Conservation (phyloP, 2,113 vertebrate species). For the Dicaeum eximium region DNA sequence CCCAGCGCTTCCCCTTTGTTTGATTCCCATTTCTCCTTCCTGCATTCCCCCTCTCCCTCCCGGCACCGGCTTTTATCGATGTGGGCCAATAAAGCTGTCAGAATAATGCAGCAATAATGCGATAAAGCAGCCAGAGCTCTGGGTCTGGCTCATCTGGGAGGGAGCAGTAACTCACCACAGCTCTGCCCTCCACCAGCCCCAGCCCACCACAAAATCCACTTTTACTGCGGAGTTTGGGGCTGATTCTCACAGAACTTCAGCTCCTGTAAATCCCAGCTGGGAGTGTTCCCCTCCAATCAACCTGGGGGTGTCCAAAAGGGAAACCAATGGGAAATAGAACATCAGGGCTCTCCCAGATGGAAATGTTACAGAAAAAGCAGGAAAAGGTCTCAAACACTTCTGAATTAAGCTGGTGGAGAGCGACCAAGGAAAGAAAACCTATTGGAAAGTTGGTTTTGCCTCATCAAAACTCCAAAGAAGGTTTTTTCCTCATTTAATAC, state of each 20-base stretch:
- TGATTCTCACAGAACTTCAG: not conserved
- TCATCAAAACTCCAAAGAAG: not conserved
- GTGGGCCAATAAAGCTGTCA: not conserved
- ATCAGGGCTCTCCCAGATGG: not conserved
- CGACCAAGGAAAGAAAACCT: not conserved
- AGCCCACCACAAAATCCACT: not conserved
- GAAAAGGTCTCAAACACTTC: not conserved
- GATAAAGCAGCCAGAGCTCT: not conserved
- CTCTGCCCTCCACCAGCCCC: too few species aligned
- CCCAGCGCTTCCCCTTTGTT: not conserved
- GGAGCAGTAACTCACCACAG: not conserved
- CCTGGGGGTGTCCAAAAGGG: too few species aligned
- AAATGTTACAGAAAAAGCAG: rapidly evolving
- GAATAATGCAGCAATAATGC: not conserved
- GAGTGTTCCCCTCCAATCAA: rapidly evolving
- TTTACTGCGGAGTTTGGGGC: not conserved
- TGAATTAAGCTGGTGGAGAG: not conserved
- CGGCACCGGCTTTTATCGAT: not conserved
- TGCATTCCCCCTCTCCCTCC: not conserved
- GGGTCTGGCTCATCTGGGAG: not conserved
- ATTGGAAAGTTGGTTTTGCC: rapidly evolving
- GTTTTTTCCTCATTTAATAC: not conserved
- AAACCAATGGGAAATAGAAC: rapidly evolving
- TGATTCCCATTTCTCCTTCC: not conserved
- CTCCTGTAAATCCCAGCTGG: not conserved